Evolutionary conservation across 2,888 invertebrate genomes (phyloP).

Genomic region (Lithophane ornitopus): DNA sequence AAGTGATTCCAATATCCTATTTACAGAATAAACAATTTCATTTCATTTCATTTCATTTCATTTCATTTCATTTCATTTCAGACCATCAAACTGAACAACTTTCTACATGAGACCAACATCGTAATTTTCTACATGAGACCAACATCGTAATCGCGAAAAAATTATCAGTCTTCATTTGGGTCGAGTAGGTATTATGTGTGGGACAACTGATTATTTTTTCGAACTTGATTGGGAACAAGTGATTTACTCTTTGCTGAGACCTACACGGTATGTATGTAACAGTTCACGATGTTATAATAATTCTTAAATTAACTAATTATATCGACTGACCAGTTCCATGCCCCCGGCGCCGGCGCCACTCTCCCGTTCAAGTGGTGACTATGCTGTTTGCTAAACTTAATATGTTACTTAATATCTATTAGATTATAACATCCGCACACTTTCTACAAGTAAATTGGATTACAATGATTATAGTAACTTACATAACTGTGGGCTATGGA

Average conservation of each 20-base stretch:
- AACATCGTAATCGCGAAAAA: no score
- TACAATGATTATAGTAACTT: constrained; percentile 29
- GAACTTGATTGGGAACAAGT: no score
- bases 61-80: no score
- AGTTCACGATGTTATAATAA: neutral
- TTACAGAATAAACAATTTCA: no score
- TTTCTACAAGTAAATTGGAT: constrained; percentile 43
- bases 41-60: no score
- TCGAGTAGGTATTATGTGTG: no score
- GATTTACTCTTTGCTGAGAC: neutral
- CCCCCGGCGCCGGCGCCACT: constrained; percentile 30
- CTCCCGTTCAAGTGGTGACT: constrained; percentile 42
- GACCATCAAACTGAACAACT: no score
- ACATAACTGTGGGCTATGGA: constrained; percentile 21
- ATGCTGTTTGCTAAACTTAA: constrained; percentile 22
- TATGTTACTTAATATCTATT: constrained; percentile 39
- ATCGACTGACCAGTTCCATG: constrained; percentile 35
- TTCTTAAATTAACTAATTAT: constrained; percentile 37
- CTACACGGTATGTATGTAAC: neutral
- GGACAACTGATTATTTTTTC: no score
- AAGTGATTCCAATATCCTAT: no score
- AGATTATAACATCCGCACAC: constrained; percentile 32
- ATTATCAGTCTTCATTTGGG: no score
- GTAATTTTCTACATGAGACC: no score
- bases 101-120: no score